phyloP scores from a whole-genome alignment of 2,113 vertebrate genomes.

The Echinops telfairi region DNA sequence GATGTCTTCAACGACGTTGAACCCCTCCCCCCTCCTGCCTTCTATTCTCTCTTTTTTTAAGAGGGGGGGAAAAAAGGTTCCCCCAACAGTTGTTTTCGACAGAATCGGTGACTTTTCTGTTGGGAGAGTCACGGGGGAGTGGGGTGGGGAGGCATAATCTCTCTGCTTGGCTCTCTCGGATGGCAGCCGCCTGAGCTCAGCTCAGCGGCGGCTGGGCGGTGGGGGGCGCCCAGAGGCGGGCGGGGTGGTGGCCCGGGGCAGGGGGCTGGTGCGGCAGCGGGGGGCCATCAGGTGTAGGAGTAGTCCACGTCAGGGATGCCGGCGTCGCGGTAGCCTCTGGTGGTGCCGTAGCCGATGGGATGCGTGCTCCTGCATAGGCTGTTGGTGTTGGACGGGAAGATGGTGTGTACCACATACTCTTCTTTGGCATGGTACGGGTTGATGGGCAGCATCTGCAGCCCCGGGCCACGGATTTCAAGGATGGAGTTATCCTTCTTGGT shows the following conservation, averaged over 20 bases:
- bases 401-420: slow-evolving; percentile 95
- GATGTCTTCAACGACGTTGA: slow-evolving; percentile 62
- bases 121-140: slow-evolving; percentile 52
- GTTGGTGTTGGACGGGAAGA: slow-evolving; percentile 96
- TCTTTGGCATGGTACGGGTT: slow-evolving; percentile 91
- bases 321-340: slow-evolving; percentile 93
- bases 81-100: slow-evolving; percentile 33
- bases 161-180: not conserved
- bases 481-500: slow-evolving; percentile 97
- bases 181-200: slow-evolving; percentile 20
- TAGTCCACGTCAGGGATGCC: slow-evolving; percentile 95
- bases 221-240: slow-evolving; percentile 56
- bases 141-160: not conserved
- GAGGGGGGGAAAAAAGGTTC: not conserved
- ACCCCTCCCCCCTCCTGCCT: slow-evolving; percentile 54
- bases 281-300: slow-evolving; percentile 92
- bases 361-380: slow-evolving; percentile 92
- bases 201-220: accelerated
- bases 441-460: slow-evolving; percentile 94
- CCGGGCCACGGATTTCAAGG: slow-evolving; percentile 92
- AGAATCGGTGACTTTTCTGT: slow-evolving; percentile 62
- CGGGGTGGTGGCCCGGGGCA: slow-evolving; percentile 22
- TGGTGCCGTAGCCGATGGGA: slow-evolving; percentile 92
- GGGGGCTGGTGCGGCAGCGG: not conserved
- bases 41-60: slow-evolving; percentile 21